Evolutionary conservation across 2,113 vertebrate genomes (phyloP).

Genomic region (cat (Felis catus)): F.catus_Fca126_mat1.0 CM031414.1:47463501-47464000

Average conservation of each 20-base stretch:
- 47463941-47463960: not conserved
- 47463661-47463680: too few species aligned
- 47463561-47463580: too few species aligned
- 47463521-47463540: not conserved
- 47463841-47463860: not conserved
- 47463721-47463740: not conserved
- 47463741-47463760: not conserved
- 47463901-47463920: not conserved
- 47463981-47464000: not conserved
- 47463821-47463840: not conserved
- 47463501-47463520: not conserved
- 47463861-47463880: not conserved
- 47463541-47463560: too few species aligned
- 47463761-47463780: not conserved
- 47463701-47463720: not conserved
- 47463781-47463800: not conserved
- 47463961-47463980: accelerated
- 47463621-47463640: too few species aligned
- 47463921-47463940: not conserved
- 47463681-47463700: too few species aligned
- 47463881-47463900: not conserved
- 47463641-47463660: too few species aligned
- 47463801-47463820: not conserved
- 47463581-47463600: too few species aligned
- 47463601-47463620: too few species aligned